Base-by-base conservation (phyloP, 2,888 invertebrate genomes). In the Steinernema carpocapsae region DNA sequence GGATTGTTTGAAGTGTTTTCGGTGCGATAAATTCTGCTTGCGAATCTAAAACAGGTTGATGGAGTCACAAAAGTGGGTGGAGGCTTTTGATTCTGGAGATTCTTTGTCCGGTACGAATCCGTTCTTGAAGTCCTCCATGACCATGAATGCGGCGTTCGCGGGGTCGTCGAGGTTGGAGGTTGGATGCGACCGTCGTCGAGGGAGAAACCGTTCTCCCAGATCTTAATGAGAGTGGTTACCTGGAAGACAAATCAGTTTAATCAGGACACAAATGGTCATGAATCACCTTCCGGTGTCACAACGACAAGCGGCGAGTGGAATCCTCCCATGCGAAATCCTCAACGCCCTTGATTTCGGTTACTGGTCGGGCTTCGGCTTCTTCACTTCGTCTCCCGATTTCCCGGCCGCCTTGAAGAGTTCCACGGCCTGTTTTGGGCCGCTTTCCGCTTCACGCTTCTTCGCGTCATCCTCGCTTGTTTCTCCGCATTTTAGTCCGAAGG, bases 141-240 rank as follows among this genome's bases (percentile, higher is more conserved):
- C 37, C 37, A 37, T 91, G 88, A 97, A 97, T 82, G 93, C 93
- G 24, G 92, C 92, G 88, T 94, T 95, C 14, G 91, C 91, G 0
- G 94, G 93, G 88, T 95, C 94, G 14, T 91, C 91, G 88, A 95
- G 97, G 1, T 91, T n/a, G n/a, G 37, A 37, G 37, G 89, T 51
- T 95, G 90, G 76, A 97, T 89, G 17, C 93, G 92, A 0, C 94
- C 95, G 85, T 93, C 92, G 89, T 97, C 94, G 75, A 99, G 92
- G 70, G 94, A 94, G 89, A 97, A 97, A 0, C 99, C 99, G 88
- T 95, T 93, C 82, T 93, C 92, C 94, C 95, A 99, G 77, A 99
- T 89, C 81, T 93, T 93, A 77, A 96, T 90, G 0, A 92, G 91
- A 3, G 94, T 92, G 19, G 70, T 52, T 12, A 52, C 52, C 52